phyloP scores from a whole-genome alignment of 2,113 vertebrate species.

The Melanotaenia duboulayi region DNA sequence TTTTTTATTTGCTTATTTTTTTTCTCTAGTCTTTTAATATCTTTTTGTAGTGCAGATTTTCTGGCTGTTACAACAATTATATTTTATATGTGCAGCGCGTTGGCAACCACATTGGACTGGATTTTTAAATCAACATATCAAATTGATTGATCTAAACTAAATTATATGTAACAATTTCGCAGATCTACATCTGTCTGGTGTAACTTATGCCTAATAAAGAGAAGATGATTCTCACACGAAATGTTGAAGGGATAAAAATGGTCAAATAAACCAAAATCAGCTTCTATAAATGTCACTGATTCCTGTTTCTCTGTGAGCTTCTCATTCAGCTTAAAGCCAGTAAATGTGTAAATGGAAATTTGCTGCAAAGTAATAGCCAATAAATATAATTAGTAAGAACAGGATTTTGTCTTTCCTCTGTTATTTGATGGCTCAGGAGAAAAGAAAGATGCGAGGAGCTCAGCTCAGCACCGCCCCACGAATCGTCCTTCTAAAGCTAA shows the following conservation, averaged over 20 bases:
- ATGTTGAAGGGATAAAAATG: no score
- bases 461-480: constrained; percentile 7
- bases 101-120: no score
- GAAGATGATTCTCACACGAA: background rate
- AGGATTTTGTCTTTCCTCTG: background rate
- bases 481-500: constrained; percentile 72
- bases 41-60: no score
- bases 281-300: no score
- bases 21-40: no score
- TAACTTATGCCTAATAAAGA: background rate
- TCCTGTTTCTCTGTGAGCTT: no score
- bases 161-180: background rate
- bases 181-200: background rate
- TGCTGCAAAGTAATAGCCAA: background rate
- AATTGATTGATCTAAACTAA: background rate
- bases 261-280: background rate
- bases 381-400: constrained; percentile 4
- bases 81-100: no score
- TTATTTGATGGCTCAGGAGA: constrained; percentile 7
- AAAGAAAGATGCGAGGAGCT: constrained; percentile 14
- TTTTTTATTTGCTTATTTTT: no score
- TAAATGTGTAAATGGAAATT: background rate
- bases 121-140: no score
- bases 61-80: no score
- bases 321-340: background rate